Evolutionary conservation across 2,113 vertebrate genomes (phyloP), one percentile per base, ranked within the genome.

Genomic region (Mohoua ochrocephala): DNA sequence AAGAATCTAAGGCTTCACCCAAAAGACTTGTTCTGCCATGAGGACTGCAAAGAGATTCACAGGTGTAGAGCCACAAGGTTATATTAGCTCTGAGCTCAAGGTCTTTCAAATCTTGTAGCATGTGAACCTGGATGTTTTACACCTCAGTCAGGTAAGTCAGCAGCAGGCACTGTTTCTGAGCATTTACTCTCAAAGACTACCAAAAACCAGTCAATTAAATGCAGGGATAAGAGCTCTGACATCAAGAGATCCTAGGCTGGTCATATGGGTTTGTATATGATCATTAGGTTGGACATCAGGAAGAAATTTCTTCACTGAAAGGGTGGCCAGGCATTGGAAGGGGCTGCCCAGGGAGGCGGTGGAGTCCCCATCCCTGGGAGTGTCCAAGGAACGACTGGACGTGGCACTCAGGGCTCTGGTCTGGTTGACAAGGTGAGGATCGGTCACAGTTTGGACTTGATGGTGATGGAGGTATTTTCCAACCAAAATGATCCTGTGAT

Each of bases 11-110:
- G 14, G 21, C 67, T 52, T 93, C 56, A 23, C 27, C 41, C 35
- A 30, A 24, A 42, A 69, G 13, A 69, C 30, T 16, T 91, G 68
- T 18, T 87, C 54, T 93, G 41, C 70, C 7, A 3, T 6, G 37
- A 49, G 30, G 70, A 10, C 28, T n/a, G 26, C 0, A 1, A 37
- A 64, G 47, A 44, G 24, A 33, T 39, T 30, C 0, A 3, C 30
- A 70, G 54, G 20, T 73, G 39, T 42, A 60, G 28, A 77, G 39
- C 30, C 23, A 14, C 20, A 28, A 15, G 30, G 35, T 39, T 77
- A 4, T 31, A 52, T n/a, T 15, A 70, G 20, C 56, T 82, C 45
- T 70, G 87, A 85, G 65, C 41, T 76, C 33, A 60, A 70, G 85
- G 26, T 33, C 50, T 67, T 56, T 78, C 75, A 65, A 30, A 52